Evolutionary conservation across 2,888 invertebrate genomes (phyloP).

Genomic region (Sceliomorpha sp.): DNA sequence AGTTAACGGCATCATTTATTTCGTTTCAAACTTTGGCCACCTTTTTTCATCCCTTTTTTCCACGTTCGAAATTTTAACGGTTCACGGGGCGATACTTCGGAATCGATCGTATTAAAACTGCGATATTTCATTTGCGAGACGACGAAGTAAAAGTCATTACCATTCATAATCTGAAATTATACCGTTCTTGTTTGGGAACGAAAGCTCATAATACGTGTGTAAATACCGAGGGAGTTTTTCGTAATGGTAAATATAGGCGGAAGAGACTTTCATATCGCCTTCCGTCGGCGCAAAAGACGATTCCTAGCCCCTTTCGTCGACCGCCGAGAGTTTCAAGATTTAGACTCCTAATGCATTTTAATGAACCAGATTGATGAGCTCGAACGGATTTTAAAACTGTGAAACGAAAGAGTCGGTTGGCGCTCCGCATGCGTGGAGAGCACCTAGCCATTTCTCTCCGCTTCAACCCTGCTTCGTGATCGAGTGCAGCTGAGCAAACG

Average conservation of each 20-base stretch:
- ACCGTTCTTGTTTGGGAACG: background rate
- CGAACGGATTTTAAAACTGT: conserved; percentile 61
- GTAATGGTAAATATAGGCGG: conserved; percentile 12
- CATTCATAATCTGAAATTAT: conserved; percentile 20
- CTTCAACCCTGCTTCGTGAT: conserved; percentile 10
- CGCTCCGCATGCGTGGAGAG: background rate
- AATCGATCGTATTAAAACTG: conserved; percentile 4
- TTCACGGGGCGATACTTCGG: background rate
- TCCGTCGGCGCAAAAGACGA: background rate
- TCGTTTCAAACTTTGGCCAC: conserved; percentile 13
- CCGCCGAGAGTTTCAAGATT: conserved; percentile 24
- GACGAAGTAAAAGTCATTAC: conserved; percentile 14
- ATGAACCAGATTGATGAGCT: conserved; percentile 67
- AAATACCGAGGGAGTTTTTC: conserved; percentile 20
- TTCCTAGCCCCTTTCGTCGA: background rate
- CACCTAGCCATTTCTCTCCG: conserved; percentile 1
- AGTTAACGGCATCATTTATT: conserved; percentile 18
- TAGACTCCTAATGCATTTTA: conserved; percentile 63
- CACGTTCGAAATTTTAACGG: background rate
- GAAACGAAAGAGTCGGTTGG: conserved; percentile 12
- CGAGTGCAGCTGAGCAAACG: conserved; percentile 73
- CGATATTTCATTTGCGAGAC: conserved; percentile 15
- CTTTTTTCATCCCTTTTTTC: conserved; percentile 19
- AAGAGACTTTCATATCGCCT: background rate
- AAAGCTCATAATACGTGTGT: conserved; percentile 11